phyloP scores from a whole-genome alignment of 2,888 invertebrate species.

The Hedychridium roseum region DNA sequence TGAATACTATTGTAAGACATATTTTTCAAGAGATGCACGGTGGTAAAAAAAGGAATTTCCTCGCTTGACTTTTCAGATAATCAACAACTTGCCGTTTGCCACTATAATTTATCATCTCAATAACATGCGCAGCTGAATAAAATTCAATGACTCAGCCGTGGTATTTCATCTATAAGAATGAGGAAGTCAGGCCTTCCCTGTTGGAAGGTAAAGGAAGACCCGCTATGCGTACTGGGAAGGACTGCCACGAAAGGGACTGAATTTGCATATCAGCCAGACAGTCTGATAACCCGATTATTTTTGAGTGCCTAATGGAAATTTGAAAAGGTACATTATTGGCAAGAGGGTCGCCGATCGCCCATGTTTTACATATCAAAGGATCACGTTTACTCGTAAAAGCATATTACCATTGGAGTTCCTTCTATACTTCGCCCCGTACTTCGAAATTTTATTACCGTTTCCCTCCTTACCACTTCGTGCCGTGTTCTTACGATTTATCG shows the following conservation, averaged over 20 bases:
- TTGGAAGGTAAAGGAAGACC: slow-evolving; percentile 2
- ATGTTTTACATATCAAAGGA: slow-evolving; percentile 55
- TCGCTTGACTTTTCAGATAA: no score
- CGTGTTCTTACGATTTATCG: no score
- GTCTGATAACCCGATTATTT: slow-evolving; percentile 49
- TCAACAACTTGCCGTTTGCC: no score
- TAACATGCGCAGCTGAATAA: no score
- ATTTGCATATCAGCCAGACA: slow-evolving; percentile 49
- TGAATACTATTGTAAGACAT: no score
- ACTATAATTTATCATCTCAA: no score
- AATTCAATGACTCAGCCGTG: no score
- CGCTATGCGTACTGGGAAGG: slow-evolving; percentile 9
- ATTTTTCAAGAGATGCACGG: no score
- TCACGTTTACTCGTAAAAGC: slow-evolving; percentile 29
- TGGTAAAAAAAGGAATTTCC: no score
- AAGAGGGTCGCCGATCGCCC: slow-evolving; percentile 33
- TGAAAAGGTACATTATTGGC: slow-evolving; percentile 52
- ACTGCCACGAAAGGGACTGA: slow-evolving; percentile 26
- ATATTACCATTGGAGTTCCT: slow-evolving; percentile 16
- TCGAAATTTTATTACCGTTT: slow-evolving; percentile 24
- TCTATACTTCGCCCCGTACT: slow-evolving; percentile 13
- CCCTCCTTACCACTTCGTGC: no score
- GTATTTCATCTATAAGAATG: no score
- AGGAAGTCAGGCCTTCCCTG: no score
- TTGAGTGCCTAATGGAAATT: slow-evolving; percentile 58